These are phyloP conservation scores for Plebejus argus DNA, from an alignment of 2,888 invertebrate genomes.

Conservation along the genomic window DNA sequence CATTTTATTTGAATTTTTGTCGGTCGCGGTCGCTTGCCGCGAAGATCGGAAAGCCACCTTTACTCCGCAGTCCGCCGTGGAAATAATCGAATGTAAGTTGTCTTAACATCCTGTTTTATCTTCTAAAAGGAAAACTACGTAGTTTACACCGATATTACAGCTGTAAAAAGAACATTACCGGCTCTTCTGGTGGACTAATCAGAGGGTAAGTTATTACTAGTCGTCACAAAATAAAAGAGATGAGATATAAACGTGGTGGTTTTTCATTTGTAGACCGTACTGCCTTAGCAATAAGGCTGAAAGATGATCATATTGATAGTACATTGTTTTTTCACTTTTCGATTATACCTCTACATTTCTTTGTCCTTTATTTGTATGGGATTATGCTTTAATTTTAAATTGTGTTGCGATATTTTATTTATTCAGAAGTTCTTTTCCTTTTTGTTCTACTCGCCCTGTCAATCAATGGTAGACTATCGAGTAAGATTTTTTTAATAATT, in stretches of 20 bases:
- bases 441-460: no score
- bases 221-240: constrained; percentile 15
- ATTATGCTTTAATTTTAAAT: background rate
- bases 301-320: background rate
- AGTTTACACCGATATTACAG: background rate
- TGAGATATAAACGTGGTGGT: background rate
- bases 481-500: no score
- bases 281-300: background rate
- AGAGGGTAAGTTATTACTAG: constrained; percentile 7
- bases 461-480: no score
- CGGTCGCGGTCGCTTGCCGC: no score
- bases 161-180: background rate
- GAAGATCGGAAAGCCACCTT: no score
- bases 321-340: background rate
- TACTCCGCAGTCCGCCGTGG: no score
- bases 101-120: background rate
- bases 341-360: background rate
- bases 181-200: background rate
- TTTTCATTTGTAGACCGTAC: background rate
- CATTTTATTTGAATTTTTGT: no score
- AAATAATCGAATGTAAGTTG: background rate
- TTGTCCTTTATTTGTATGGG: background rate
- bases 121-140: constrained; percentile 8
- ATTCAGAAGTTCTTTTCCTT: no score
- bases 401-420: no score